These are phyloP conservation scores for Trichopria drosophilae DNA, from an alignment of 2,888 invertebrate species.

Conservation along the genomic window DNA sequence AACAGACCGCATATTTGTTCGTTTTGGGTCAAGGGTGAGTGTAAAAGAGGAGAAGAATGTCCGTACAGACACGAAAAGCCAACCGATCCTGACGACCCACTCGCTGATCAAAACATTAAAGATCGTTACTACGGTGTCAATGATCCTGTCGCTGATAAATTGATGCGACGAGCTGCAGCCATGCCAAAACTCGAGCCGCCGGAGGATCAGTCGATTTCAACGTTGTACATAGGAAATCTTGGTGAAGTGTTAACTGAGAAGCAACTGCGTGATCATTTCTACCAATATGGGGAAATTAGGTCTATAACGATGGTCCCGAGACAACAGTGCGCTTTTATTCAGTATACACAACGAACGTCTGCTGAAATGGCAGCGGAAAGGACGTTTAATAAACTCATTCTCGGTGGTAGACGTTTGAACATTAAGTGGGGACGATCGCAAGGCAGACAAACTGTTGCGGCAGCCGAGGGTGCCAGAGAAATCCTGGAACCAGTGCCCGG, in stretches of 20 bases:
- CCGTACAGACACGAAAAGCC: constrained; percentile 96
- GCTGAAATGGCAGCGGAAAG: constrained; percentile 94
- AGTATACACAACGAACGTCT: constrained; percentile 86
- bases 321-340: constrained; percentile 96
- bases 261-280: constrained; percentile 93
- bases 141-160: constrained; percentile 94
- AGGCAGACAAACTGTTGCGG: constrained; percentile 66
- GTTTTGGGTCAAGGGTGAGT: constrained; percentile 98
- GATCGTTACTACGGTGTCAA: constrained; percentile 93
- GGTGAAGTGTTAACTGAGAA: constrained; percentile 87
- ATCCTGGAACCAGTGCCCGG: constrained; percentile 77
- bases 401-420: constrained; percentile 85
- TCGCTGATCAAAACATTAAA: constrained; percentile 94
- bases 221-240: constrained; percentile 94
- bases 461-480: constrained; percentile 61
- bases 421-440: constrained; percentile 99
- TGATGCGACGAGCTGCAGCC: constrained; percentile 85
- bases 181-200: constrained; percentile 95
- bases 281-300: constrained; percentile 97
- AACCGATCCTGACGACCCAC: constrained; percentile 94
- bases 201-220: constrained; percentile 94
- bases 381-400: constrained; percentile 89
- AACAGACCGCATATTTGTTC: constrained; percentile 95
- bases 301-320: constrained; percentile 88
- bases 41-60: constrained; percentile 93